Evolutionary conservation across 2,113 vertebrate species (phyloP).

Genomic region (Caracal caracal): DNA sequence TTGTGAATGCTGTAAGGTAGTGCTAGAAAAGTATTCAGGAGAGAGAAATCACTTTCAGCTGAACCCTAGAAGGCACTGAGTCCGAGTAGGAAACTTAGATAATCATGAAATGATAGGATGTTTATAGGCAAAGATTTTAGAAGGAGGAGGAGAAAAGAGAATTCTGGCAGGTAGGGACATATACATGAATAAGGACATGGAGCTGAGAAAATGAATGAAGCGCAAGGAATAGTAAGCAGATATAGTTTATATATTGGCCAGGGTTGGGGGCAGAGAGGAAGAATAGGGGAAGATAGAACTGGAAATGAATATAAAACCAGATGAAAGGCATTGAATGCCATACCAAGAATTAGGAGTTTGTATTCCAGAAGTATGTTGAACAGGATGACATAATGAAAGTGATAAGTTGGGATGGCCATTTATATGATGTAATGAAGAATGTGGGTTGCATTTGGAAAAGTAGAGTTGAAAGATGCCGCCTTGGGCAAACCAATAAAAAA

Average conservation of each 20-base stretch:
- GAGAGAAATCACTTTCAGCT: slow-evolving; percentile 8
- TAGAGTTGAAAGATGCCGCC: neutral
- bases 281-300: neutral
- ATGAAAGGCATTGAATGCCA: neutral
- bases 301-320: neutral
- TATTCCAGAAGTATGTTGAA: neutral
- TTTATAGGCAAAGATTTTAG: slow-evolving; percentile 7
- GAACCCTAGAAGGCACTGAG: neutral
- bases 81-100: neutral
- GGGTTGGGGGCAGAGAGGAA: neutral
- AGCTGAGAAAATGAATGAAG: neutral
- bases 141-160: neutral
- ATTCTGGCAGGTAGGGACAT: neutral
- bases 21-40: neutral
- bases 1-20: neutral
- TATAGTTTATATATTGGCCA: neutral
- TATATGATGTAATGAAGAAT: neutral
- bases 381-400: neutral
- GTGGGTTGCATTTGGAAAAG: neutral
- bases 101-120: neutral
- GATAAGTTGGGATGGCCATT: neutral
- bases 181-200: neutral
- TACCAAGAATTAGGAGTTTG: neutral
- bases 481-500: neutral
- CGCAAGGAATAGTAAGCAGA: neutral